Conservation (phyloP, 2,797 vertebrate species). For the Hippopotamyrus pictus region DNA sequence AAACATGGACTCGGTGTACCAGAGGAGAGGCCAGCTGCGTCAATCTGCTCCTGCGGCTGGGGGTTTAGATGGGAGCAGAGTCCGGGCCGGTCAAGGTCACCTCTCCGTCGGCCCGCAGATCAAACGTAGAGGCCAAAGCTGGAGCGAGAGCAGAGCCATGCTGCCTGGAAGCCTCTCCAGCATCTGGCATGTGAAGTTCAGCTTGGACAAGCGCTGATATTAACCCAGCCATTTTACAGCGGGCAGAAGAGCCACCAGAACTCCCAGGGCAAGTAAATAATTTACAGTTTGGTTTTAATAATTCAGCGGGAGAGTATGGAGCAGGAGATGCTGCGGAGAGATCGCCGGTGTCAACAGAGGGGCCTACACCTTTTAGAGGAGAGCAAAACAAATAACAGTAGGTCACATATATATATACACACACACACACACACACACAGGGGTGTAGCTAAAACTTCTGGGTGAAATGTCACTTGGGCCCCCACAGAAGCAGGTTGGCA, state of each 20-base stretch:
- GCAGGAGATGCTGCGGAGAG: not conserved
- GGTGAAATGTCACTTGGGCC: not conserved
- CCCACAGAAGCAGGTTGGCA: not conserved
- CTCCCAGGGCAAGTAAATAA: not conserved
- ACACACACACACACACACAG: not conserved
- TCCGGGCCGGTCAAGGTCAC: not conserved
- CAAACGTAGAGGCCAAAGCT: not conserved
- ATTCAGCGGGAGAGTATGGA: not conserved
- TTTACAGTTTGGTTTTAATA: constrained; percentile 15
- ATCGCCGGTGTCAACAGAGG: not conserved
- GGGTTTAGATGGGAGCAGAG: not conserved
- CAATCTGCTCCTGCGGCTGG: not conserved
- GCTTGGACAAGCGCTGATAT: not conserved
- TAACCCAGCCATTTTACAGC: not conserved
- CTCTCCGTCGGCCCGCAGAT: not conserved
- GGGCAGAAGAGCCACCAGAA: not conserved
- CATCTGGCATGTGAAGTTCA: not conserved
- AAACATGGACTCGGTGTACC: not conserved
- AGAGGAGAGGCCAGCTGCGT: not conserved
- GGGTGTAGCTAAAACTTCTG: not conserved
- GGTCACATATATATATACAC: not conserved
- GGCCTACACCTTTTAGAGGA: not conserved
- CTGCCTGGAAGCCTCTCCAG: not conserved
- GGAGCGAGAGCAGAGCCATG: not conserved
- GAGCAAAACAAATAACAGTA: not conserved